Evolutionary conservation across 53 echinoderm and acorn worm species (phyloP), one percentile per base, ranked within the genome.

Genomic region (Pentamera pediparva): DNA sequence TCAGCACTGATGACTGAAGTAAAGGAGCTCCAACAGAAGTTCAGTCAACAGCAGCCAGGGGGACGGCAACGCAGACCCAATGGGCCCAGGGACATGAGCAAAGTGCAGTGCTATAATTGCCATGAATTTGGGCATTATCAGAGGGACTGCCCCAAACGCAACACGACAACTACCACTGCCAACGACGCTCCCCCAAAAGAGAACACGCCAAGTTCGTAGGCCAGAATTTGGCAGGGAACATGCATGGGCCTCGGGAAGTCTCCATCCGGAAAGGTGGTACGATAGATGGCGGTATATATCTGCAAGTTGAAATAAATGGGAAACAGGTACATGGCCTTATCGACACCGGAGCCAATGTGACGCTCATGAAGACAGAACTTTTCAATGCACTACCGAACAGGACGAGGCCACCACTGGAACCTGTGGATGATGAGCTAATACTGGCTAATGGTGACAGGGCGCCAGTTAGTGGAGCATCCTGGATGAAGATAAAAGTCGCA

Each of bases 81-180:
- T 5, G 39, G 20, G 63, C 36, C 18, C n/a, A 36, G 35, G 35
- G 19, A 34, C 18, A 37, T 24, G 13, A 37, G n/a, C n/a, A n/a
- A n/a, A n/a, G n/a, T n/a, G n/a, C n/a, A 15, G 21, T 63, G 63
- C 38, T 63, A 63, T 25, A 63, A 63, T 35, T 63, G 63, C 24
- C 17, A 63, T 1, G 37, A 63, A 63, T 20, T 18, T 35, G 63
- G 63, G 4, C 63, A 63, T 18, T 63, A 37, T 63, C 18, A 24
- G 36, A 37, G 63, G 12, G 63, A 38, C 25, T 34, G 62, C 32
- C 62, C 62, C 17, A 33, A 62, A 35, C 62, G 35, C 19, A 62
- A 62, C 15, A 1, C 10, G 13, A 19, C 7, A 19, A 7, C 11
- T 18, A 62, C 21, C 37, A 35, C 17, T 15, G 11, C 62, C 20